Conservation (phyloP, 1,140 invertebrate genomes). For the Zaprionus gabonicus region DNA sequence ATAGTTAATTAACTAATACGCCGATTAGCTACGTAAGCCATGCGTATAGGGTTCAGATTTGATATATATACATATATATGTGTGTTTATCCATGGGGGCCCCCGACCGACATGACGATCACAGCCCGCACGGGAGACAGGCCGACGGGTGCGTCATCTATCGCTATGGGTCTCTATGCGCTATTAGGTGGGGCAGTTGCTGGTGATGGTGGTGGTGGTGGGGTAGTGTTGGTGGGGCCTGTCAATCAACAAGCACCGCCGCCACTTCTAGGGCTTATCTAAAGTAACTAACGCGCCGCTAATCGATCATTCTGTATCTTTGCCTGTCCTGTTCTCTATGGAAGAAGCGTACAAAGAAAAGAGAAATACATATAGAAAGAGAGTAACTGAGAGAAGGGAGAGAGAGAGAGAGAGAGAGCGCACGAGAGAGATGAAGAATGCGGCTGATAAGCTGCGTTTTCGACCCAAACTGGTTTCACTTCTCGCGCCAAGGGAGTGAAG, state of each 20-base stretch:
- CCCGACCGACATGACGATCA: neutral
- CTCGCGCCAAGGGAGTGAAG: neutral
- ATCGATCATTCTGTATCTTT: slow-evolving; percentile 53
- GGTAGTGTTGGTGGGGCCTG: slow-evolving; percentile 25
- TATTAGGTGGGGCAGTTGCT: neutral
- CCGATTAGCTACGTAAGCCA: slow-evolving; percentile 36
- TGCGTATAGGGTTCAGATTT: neutral
- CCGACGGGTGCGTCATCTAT: slow-evolving; percentile 23
- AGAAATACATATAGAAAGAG: neutral
- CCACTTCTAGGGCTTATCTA: slow-evolving; percentile 61
- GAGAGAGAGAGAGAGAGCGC: neutral
- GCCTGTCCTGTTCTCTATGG: slow-evolving; percentile 12
- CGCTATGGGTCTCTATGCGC: neutral
- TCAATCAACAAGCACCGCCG: slow-evolving; percentile 59
- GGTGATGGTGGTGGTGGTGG: slow-evolving; percentile 3
- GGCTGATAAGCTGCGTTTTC: slow-evolving; percentile 44
- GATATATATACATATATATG: neutral
- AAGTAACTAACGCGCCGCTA: slow-evolving; percentile 57
- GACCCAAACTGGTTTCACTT: slow-evolving; percentile 40
- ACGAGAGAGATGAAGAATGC: slow-evolving; percentile 29
- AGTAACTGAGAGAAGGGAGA: neutral
- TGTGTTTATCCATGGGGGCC: slow-evolving; percentile 3
- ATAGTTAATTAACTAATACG: slow-evolving; percentile 43
- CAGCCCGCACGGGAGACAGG: neutral
- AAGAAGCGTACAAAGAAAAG: neutral